A percentile compares a stretch with the other conserved stretches of the same genome.
These are phyloP conservation scores for Nymphicus hollandicus DNA, from an alignment of 2,113 vertebrate genomes.

Conservation along the genomic window DNA sequence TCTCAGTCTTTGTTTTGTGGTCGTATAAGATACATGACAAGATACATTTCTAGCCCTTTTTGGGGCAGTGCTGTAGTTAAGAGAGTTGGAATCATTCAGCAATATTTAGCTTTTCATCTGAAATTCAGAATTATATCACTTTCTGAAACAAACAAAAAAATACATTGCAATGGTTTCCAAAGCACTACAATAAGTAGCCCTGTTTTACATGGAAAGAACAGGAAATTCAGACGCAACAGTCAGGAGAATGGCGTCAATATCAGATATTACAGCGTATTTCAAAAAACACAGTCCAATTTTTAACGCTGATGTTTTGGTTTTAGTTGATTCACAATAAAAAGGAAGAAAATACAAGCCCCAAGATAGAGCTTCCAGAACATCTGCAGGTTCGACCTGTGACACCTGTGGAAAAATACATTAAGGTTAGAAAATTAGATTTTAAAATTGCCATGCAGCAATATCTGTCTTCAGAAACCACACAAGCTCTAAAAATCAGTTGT, in stretches of 20 bases:
- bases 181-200: background rate
- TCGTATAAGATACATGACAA: background rate
- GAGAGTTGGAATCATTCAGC: background rate
- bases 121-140: background rate
- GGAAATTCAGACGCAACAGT: background rate
- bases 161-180: background rate
- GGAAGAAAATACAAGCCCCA: conserved; percentile 42
- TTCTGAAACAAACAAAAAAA: background rate
- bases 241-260: background rate
- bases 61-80: background rate
- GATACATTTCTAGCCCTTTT: background rate
- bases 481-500: background rate
- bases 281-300: background rate
- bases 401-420: conserved; percentile 75
- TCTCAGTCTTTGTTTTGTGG: background rate
- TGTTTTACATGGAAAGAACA: background rate
- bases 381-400: conserved; percentile 72
- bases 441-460: background rate
- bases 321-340: conserved; percentile 61
- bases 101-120: background rate
- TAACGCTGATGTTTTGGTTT: conserved; percentile 36
- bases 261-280: background rate
- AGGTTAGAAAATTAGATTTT: conserved; percentile 64
- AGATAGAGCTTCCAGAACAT: conserved; percentile 66
- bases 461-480: background rate